Percentiles rank a stretch among this genome's conserved stretches.
These are phyloP conservation scores for Drosophila quinaria DNA, from an alignment of 2,888 invertebrate genomes.

Conservation along the genomic window DNA sequence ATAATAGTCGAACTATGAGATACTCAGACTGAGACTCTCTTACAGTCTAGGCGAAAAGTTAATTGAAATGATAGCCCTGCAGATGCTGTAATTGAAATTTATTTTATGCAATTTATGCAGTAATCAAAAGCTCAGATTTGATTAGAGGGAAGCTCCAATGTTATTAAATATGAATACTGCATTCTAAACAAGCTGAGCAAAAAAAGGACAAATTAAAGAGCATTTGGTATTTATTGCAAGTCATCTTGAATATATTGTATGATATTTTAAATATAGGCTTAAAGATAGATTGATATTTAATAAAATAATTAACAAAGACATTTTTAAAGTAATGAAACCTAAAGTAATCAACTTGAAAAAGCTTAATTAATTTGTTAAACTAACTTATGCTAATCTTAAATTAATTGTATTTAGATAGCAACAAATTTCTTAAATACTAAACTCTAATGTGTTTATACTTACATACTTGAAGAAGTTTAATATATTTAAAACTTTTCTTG, in stretches of 20 bases:
- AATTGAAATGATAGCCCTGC: conserved; percentile 46
- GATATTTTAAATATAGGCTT: neutral
- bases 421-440: too few relatives aligned
- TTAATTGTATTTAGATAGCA: too few relatives aligned
- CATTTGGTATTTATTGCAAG: neutral
- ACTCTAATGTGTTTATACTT: too few relatives aligned
- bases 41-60: conserved; percentile 30
- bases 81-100: conserved; percentile 42
- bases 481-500: too few relatives aligned
- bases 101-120: conserved; percentile 20
- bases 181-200: neutral
- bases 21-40: conserved; percentile 26
- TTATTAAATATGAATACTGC: neutral
- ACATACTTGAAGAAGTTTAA: too few relatives aligned
- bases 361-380: too few relatives aligned
- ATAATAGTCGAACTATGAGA: conserved; percentile 47
- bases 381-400: too few relatives aligned
- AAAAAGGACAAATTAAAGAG: neutral
- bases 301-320: neutral
- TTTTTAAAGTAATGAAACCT: neutral
- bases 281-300: neutral
- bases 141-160: conserved; percentile 12
- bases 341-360: too few relatives aligned
- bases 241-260: neutral
- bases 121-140: conserved; percentile 35